Evolutionary conservation across 2,888 invertebrate species (phyloP).

Genomic region (Phengaris alcon): DNA sequence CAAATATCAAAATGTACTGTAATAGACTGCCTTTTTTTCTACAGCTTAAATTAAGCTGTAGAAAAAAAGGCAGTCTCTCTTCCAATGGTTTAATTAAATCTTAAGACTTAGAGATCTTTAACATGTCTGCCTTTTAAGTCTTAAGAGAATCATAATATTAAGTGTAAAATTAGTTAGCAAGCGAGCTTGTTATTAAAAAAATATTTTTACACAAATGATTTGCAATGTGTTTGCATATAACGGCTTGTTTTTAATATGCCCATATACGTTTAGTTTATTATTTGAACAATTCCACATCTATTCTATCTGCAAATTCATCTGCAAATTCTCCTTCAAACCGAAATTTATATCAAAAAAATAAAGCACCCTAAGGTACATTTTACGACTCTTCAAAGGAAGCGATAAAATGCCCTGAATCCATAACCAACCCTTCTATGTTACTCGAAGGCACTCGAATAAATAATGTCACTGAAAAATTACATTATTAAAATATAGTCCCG

Average conservation of each 20-base stretch:
- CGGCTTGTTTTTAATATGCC: too few relatives aligned
- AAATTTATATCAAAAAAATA: constrained; percentile 1
- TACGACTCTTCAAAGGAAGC: not conserved
- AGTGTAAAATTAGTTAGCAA: too few relatives aligned
- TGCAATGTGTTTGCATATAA: too few relatives aligned
- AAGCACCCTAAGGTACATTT: constrained; percentile 2
- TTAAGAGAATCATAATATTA: too few relatives aligned
- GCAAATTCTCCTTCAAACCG: not conserved
- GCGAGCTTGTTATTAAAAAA: too few relatives aligned
- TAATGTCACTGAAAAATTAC: constrained; percentile 15
- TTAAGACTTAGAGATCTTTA: not conserved
- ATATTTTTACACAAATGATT: too few relatives aligned
- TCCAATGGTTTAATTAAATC: not conserved
- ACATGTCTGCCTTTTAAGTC: too few relatives aligned
- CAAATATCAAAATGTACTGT: constrained; percentile 17
- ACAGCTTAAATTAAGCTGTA: not conserved
- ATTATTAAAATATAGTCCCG: constrained; percentile 17
- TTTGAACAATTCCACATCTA: not conserved
- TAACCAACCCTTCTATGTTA: constrained; percentile 2
- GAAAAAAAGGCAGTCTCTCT: not conserved
- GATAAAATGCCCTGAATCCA: constrained; percentile 11
- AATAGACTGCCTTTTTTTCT: too few relatives aligned
- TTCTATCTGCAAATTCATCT: not conserved
- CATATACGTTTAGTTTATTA: not conserved
- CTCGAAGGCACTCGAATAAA: not conserved